Conservation (phyloP, 2,888 invertebrate genomes). For the Aspidiotus destructor region DNA sequence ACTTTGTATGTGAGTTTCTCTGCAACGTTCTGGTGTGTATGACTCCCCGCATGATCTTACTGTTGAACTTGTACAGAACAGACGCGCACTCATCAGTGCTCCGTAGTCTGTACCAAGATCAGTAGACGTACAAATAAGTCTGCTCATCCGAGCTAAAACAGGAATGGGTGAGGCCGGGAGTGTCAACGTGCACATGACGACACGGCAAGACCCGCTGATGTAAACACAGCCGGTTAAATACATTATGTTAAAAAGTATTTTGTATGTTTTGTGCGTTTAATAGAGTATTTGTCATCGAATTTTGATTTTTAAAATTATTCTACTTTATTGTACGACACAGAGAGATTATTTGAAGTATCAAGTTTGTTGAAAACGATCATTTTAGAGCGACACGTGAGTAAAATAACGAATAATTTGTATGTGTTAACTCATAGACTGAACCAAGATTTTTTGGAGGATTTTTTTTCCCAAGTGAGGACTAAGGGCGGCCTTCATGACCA, state of each 20-base stretch:
- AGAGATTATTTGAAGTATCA: neutral
- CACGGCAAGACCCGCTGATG: slow-evolving; percentile 1
- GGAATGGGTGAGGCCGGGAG: neutral
- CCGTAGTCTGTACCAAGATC: too few species aligned
- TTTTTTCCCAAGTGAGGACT: too few species aligned
- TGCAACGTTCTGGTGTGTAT: too few species aligned
- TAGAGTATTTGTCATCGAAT: neutral
- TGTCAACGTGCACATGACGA: neutral
- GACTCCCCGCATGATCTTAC: too few species aligned
- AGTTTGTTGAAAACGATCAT: slow-evolving; percentile 1
- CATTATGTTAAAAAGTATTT: neutral
- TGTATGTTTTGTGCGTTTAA: neutral
- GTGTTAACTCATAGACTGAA: too few species aligned
- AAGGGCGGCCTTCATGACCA: too few species aligned
- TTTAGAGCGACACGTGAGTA: neutral
- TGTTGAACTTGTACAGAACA: too few species aligned
- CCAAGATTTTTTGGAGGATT: too few species aligned
- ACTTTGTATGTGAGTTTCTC: too few species aligned
- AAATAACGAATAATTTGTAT: neutral
- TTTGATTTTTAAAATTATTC: neutral
- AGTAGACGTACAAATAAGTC: neutral
- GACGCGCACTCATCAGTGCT: too few species aligned
- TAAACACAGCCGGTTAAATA: neutral
- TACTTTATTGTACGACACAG: neutral
- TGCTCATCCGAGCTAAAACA: neutral